Evolutionary conservation across 2,113 vertebrate species (phyloP).

Genomic region (Crocuta crocuta): DNA sequence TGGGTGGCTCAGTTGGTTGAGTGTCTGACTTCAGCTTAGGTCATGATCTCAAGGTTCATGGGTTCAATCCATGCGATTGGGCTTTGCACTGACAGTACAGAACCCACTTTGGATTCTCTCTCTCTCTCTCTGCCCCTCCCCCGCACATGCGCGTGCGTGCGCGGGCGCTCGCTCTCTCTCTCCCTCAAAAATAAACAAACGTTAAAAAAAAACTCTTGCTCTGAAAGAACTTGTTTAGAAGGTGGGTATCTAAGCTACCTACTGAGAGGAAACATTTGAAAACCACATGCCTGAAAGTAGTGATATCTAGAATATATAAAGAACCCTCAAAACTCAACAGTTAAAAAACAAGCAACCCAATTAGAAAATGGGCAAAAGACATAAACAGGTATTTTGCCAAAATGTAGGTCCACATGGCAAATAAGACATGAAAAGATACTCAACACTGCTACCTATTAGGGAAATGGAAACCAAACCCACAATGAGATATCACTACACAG

Average conservation of each 20-base stretch:
- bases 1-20: too few relatives aligned
- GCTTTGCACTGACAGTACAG: too few relatives aligned
- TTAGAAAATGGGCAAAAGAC: not conserved
- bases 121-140: too few relatives aligned
- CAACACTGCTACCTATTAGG: accelerated
- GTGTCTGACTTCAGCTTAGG: too few relatives aligned
- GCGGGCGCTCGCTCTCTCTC: too few relatives aligned
- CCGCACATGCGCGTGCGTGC: too few relatives aligned
- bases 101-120: too few relatives aligned
- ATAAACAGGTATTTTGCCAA: not conserved
- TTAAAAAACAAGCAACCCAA: not conserved
- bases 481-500: accelerated
- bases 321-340: not conserved
- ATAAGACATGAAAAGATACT: not conserved
- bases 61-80: too few relatives aligned
- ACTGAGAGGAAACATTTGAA: not conserved
- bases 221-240: not conserved
- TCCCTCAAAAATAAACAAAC: too few relatives aligned
- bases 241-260: not conserved
- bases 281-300: not conserved
- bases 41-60: too few relatives aligned
- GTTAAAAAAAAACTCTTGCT: not conserved
- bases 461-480: not conserved
- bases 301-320: not conserved
- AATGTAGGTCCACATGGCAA: not conserved